These are phyloP conservation scores for Saguinus oedipus DNA, from an alignment of 2,797 vertebrate genomes.

Conservation along the genomic window DNA sequence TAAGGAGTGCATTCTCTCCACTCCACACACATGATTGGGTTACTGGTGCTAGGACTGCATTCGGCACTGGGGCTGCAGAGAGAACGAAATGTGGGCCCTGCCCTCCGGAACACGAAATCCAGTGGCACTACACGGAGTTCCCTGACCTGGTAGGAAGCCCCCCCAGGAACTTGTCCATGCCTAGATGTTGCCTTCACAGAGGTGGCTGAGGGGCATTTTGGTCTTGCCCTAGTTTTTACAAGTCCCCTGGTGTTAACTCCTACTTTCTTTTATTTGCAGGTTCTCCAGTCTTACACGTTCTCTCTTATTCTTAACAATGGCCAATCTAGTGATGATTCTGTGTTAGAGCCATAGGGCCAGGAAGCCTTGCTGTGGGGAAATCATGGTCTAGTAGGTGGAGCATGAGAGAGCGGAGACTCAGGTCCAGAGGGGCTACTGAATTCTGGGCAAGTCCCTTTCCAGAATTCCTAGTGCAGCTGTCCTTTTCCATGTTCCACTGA, in stretches of 20 bases:
- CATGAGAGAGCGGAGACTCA: background rate
- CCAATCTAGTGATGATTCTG: background rate
- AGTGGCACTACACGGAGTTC: accelerated
- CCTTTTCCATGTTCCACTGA: background rate
- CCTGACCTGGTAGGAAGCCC: background rate
- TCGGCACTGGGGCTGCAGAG: background rate
- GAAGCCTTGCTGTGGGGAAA: background rate
- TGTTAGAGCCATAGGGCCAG: no score
- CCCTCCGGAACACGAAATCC: background rate
- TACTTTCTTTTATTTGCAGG: background rate
- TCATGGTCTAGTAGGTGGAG: no score
- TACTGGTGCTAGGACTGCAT: background rate
- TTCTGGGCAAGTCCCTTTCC: no score
- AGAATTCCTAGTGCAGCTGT: background rate
- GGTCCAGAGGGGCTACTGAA: background rate
- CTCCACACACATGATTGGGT: accelerated
- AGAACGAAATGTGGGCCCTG: background rate
- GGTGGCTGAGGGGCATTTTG: background rate
- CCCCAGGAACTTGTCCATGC: background rate
- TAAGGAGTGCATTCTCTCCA: background rate
- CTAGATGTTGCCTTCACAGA: background rate
- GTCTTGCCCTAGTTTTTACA: background rate
- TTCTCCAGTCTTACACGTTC: background rate
- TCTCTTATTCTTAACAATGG: background rate
- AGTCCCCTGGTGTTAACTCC: background rate